Base-by-base conservation (phyloP, 2,113 vertebrate genomes). In the Megaceryle torquata region DNA sequence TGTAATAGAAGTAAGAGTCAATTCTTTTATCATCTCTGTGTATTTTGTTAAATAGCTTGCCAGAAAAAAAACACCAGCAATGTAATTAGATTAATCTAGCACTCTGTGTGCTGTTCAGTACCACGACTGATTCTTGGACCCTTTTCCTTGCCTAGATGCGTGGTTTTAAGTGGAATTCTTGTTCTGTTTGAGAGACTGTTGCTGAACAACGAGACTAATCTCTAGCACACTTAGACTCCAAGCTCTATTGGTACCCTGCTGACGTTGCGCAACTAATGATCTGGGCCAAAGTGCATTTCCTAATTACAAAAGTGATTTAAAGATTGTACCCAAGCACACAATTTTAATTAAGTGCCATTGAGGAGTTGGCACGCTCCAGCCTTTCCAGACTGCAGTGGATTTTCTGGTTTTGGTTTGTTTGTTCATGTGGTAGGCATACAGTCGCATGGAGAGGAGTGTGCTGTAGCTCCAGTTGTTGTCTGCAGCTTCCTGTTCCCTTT, bases 301-400 rank as follows among this genome's bases (percentile, higher is more conserved):
- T 88, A 88, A 96, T 95, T 83, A 93, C 60, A 91, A 90, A 86
- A 95, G 80, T 81, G 80, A 88, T 95, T 90, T 92, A 78, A 90
- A 61, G 60, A 22, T 81, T 93, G 84, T 86, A 67, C 70, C 70
- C 75, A 37, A 88, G 83, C 56, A 74, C 56, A 53, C 4, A 5
- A 4, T 79, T 83, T 88, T 91, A 78, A 88, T 95, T 39, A 88
- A 88, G 79, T 78, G 76, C 13, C 85, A 64, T 8, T 51, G 48
- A 94, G 95, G n/a, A 78, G 37, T 0, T 77, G 75, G 88, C 53
- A 43, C 25, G 4, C 29, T 70, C 19, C 44, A 57, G 53, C 70
- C 60, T 75, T 11, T 75, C 51, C 63, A 63, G 70, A 33, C 56
- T 41, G 31, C 61, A 25, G n/a, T 12, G 29, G 4, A 8, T 53